Conservation (phyloP, 2,113 vertebrate genomes). For the Osmerus eperlanus region DNA sequence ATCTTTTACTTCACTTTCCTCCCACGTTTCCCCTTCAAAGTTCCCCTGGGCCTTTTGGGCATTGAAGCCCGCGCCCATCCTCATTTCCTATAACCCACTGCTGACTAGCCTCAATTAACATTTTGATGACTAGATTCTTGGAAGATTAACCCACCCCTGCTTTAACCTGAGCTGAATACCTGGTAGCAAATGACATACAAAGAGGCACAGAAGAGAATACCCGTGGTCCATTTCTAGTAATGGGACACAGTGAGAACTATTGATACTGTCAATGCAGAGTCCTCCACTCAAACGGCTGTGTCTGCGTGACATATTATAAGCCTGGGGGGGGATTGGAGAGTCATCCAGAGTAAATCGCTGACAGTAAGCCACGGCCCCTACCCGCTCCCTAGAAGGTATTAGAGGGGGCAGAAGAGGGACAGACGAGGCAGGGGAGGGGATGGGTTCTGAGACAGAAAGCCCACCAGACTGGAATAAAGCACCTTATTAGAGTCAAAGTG, state of each 20-base stretch:
- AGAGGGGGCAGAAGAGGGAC: background rate
- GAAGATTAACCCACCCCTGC: background rate
- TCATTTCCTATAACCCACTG: background rate
- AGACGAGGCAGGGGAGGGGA: too few relatives aligned
- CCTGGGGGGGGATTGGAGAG: background rate
- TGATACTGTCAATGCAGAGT: background rate
- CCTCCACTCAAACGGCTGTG: background rate
- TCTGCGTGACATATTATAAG: background rate
- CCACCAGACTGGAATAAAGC: background rate
- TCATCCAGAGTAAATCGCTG: background rate
- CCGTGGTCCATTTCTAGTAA: background rate
- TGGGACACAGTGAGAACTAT: background rate
- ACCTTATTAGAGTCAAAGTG: background rate
- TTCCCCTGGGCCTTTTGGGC: background rate
- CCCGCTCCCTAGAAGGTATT: background rate
- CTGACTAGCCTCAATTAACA: background rate
- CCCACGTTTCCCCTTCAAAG: conserved; percentile 5
- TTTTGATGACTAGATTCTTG: background rate
- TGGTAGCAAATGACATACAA: too few relatives aligned
- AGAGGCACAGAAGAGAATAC: too few relatives aligned
- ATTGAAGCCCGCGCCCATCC: conserved; percentile 5
- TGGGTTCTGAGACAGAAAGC: background rate
- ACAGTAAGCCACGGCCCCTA: background rate
- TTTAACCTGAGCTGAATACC: too few relatives aligned
- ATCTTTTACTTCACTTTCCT: background rate